Evolutionary conservation across 2,888 invertebrate genomes (phyloP), one percentile per base, ranked within the genome.

Genomic region (Psylliodes chrysocephalus): DNA sequence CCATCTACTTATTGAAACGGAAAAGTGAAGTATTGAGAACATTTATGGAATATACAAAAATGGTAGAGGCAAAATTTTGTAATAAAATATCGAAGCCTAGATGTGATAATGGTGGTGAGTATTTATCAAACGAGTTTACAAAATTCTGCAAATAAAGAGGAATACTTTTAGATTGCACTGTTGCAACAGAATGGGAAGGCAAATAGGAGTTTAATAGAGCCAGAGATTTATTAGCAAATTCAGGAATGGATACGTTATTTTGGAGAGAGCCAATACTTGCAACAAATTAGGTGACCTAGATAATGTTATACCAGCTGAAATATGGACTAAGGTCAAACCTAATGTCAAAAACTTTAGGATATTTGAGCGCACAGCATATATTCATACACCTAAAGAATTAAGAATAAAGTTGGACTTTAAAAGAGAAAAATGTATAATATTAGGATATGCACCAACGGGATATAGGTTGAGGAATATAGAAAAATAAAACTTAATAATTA

Each of bases 381-480:
- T n/a, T n/a, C n/a, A n/a, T n/a, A 44, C 53, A 44, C 35, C 19
- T 18, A 53, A 46, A 1, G 12, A 38, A 25, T 17, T 17, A 15
- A 54, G 51, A 35, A 7, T 19, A 12, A 66, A 46, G 53, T 55
- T 66, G 4, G 57, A 51, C 55, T 38, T 51, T 17, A 54, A 64
- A 68, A 47, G 44, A 53, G 49, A 63, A n/a, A 63, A 66, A 55
- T 63, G 63, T 59, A 17, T 66, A 40, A 60, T 69, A 64, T 17
- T 66, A 28, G 66, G 63, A 14, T 71, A 67, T 57, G 30, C 60
- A 25, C 10, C 46, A 40, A 67, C 57, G 10, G 64, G 68, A 3
- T 70, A 67, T 30, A 66, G 63, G 28, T 49, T 71, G 4, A 67
- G 60, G 64, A 55, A 59, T 62, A 10, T 38, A n/a, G 33, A 60